Percentiles rank a stretch among this genome's conserved stretches.
phyloP scores from a whole-genome alignment of 2,113 vertebrate genomes.

The Condylura cristata region DNA sequence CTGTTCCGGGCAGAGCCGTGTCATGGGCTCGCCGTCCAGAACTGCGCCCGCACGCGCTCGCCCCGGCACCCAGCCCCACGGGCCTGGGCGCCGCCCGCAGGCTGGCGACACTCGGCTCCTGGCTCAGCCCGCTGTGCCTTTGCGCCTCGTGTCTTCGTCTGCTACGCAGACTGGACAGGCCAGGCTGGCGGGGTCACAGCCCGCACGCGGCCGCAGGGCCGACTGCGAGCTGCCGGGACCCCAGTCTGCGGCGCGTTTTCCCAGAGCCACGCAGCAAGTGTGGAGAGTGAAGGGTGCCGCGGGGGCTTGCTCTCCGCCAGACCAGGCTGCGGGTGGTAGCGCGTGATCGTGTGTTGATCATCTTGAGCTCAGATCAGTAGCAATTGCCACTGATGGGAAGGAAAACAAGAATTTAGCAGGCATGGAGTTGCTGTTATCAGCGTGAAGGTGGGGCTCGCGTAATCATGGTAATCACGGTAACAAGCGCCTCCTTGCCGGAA shows the following conservation, averaged over 20 bases:
- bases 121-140: no score
- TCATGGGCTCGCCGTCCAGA: no score
- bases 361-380: neutral
- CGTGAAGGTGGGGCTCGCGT: neutral
- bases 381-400: neutral
- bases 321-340: neutral
- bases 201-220: no score
- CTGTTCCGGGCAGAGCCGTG: no score
- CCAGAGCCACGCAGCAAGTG: neutral
- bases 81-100: no score
- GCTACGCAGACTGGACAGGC: no score
- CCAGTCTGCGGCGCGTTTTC: neutral
- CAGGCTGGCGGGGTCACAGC: no score
- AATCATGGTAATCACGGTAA: slow-evolving; percentile 14
- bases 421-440: neutral
- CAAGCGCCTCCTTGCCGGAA: slow-evolving; percentile 60
- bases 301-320: neutral
- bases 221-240: no score
- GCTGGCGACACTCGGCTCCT: no score
- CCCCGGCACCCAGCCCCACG: no score
- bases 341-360: neutral
- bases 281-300: neutral
- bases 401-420: neutral
- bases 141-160: no score
- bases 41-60: no score